Percentiles rank a stretch among this genome's conserved stretches.
Conservation (phyloP, 2,888 invertebrate species). For the Caenorhabditis zanzibari region DNA sequence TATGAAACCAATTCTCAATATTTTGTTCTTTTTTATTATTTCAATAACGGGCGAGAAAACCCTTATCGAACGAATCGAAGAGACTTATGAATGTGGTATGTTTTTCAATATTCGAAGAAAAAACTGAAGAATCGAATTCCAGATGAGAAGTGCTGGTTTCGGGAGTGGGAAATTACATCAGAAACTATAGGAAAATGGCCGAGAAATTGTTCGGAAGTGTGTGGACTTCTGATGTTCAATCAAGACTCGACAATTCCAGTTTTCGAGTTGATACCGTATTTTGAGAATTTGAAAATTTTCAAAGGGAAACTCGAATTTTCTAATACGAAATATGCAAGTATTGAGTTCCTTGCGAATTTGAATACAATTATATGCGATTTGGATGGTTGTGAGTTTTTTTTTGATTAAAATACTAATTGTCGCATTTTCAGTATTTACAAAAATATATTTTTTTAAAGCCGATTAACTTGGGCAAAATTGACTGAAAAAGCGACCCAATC, state of each 20-base stretch:
- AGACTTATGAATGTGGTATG: too few relatives aligned
- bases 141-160: constrained; percentile 24
- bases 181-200: constrained; percentile 9
- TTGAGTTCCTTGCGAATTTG: constrained; percentile 18
- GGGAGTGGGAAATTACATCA: neutral
- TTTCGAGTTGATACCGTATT: constrained; percentile 3
- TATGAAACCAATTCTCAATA: too few relatives aligned
- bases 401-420: too few relatives aligned
- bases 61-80: too few relatives aligned
- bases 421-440: too few relatives aligned
- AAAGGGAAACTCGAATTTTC: neutral
- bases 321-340: constrained; percentile 7
- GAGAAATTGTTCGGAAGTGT: constrained; percentile 18
- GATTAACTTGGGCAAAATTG: too few relatives aligned
- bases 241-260: constrained; percentile 4
- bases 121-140: too few relatives aligned
- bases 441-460: too few relatives aligned
- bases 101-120: too few relatives aligned
- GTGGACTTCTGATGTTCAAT: neutral
- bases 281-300: constrained; percentile 34
- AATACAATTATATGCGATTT: constrained; percentile 7
- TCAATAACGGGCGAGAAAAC: too few relatives aligned
- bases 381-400: neutral
- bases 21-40: too few relatives aligned
- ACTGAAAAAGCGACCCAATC: too few relatives aligned